Evolutionary conservation across 2,888 invertebrate genomes (phyloP).

Genomic region (Serrognathus titanus): DNA sequence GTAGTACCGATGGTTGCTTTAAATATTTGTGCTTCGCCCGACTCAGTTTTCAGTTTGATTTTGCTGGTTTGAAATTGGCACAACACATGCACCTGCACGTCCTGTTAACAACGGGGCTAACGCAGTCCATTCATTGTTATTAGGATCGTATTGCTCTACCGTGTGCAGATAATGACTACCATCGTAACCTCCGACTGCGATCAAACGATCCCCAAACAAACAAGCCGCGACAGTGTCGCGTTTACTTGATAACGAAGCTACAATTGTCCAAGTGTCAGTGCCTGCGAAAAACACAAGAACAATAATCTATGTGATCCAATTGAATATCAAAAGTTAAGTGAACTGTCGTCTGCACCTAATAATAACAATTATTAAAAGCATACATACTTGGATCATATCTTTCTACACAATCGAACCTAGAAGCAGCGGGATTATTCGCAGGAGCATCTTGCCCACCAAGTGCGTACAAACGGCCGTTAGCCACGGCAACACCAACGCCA

Average conservation of each 20-base stretch:
- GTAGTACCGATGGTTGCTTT: too few species aligned
- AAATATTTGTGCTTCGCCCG: too few species aligned
- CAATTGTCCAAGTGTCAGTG: constrained; percentile 83
- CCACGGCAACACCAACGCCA: constrained; percentile 84
- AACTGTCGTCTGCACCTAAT: neutral
- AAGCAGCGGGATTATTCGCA: constrained; percentile 77
- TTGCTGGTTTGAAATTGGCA: constrained; percentile 51
- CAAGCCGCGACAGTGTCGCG: constrained; percentile 88
- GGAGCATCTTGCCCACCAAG: constrained; percentile 94
- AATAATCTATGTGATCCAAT: neutral
- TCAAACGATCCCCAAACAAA: constrained; percentile 75
- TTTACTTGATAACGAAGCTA: constrained; percentile 78
- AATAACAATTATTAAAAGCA: neutral
- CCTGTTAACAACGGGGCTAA: constrained; percentile 77
- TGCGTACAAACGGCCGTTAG: constrained; percentile 86
- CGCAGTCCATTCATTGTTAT: constrained; percentile 74
- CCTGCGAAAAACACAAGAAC: constrained; percentile 55
- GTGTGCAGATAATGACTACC: constrained; percentile 82
- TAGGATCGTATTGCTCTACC: constrained; percentile 88
- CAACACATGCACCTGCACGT: constrained; percentile 85
- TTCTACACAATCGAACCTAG: constrained; percentile 85
- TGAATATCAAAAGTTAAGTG: neutral
- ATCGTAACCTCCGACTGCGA: constrained; percentile 89
- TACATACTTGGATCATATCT: constrained; percentile 64
- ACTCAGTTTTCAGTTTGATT: too few species aligned